These are phyloP conservation scores for Lethocerus indicus DNA, from an alignment of 1,140 invertebrate genomes.

Conservation along the genomic window DNA sequence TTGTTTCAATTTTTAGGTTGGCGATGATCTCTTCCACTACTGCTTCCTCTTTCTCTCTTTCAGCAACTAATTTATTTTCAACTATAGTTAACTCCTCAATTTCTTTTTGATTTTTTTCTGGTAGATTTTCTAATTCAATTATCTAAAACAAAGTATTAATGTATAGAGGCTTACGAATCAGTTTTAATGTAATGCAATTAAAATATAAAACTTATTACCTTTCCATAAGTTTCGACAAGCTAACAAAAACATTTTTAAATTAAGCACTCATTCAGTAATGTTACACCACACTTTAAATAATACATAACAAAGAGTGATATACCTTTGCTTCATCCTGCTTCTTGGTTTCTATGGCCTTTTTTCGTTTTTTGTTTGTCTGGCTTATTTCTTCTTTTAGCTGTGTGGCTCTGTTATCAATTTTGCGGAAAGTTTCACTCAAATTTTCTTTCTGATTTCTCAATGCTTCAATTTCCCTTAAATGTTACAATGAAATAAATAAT, in stretches of 20 bases:
- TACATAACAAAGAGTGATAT: constrained; percentile 3
- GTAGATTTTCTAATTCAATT: constrained; percentile 33
- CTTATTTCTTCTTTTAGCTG: constrained; percentile 39
- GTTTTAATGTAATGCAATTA: too few species aligned
- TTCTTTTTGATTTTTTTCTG: constrained; percentile 48
- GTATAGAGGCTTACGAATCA: too few species aligned
- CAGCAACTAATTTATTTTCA: constrained; percentile 23
- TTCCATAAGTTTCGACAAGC: too few species aligned
- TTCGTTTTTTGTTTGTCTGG: constrained; percentile 43
- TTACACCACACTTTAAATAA: background rate
- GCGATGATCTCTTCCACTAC: constrained; percentile 30
- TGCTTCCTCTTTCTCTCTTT: constrained; percentile 31
- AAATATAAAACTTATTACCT: too few species aligned
- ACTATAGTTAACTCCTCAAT: constrained; percentile 50
- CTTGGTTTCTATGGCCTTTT: constrained; percentile 37
- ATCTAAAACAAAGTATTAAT: constrained; percentile 20
- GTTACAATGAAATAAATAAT: constrained; percentile 4
- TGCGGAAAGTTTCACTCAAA: constrained; percentile 21
- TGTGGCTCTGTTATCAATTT: constrained; percentile 39
- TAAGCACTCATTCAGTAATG: background rate
- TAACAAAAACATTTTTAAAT: background rate
- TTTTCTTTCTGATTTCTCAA: constrained; percentile 25
- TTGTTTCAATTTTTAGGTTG: constrained; percentile 26
- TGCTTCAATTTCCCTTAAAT: constrained; percentile 27
- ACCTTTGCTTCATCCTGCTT: constrained; percentile 25